Evolutionary conservation across 2,113 vertebrate genomes (phyloP).

Genomic region (Myiozetetes cayanensis): DNA sequence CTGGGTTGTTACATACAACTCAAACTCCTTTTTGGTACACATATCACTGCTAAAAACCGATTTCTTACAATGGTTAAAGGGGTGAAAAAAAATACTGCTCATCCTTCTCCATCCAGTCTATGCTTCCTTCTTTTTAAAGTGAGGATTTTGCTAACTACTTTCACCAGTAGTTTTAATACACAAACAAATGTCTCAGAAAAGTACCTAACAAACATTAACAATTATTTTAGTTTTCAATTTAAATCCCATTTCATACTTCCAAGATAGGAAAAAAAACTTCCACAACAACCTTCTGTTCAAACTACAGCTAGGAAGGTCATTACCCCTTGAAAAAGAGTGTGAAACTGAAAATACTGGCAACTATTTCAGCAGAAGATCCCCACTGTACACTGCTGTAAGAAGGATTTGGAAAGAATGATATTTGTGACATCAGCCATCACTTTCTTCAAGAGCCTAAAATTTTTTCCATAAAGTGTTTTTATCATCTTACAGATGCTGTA

Average conservation of each 20-base stretch:
- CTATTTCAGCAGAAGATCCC: neutral
- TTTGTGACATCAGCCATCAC: neutral
- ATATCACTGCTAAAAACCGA: neutral
- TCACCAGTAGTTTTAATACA: neutral
- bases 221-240: neutral
- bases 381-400: neutral
- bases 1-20: neutral
- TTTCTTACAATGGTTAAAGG: neutral
- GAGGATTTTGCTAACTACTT: neutral
- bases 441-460: neutral
- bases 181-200: neutral
- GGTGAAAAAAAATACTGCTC: neutral
- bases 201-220: neutral
- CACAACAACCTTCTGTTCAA: neutral
- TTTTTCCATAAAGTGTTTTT: neutral
- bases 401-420: neutral
- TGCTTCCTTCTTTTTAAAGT: neutral
- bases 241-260: neutral
- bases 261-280: neutral
- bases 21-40: neutral
- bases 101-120: neutral
- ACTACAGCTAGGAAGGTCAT: neutral
- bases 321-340: neutral
- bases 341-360: neutral
- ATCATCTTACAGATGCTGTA: neutral